phyloP scores from a whole-genome alignment of 1,140 invertebrate species.

The Ephestia elutella region DNA sequence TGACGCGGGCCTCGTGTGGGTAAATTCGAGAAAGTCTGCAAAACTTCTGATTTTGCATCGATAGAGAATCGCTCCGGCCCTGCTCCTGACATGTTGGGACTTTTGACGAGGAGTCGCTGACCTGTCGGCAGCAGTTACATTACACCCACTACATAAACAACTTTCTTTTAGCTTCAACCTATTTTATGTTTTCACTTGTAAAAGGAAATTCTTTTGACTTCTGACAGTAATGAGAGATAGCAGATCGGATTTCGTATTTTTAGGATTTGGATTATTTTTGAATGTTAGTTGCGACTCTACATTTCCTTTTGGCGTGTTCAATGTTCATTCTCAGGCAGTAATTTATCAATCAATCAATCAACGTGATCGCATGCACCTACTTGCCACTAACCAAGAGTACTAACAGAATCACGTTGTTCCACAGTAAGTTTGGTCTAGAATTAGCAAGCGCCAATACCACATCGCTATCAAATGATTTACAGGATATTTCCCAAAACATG shows the following conservation, averaged over 20 bases:
- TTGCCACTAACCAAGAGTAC: neutral
- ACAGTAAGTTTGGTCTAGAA: neutral
- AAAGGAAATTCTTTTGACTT: too few species aligned
- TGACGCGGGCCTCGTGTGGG: neutral
- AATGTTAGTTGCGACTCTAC: too few species aligned
- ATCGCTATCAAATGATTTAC: neutral
- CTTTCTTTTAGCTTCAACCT: too few species aligned
- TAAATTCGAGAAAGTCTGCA: neutral
- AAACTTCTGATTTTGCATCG: slow-evolving; percentile 4
- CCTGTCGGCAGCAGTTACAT: neutral
- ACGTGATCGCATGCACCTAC: neutral
- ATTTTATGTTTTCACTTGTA: too few species aligned
- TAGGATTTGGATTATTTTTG: too few species aligned
- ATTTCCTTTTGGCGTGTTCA: too few species aligned
- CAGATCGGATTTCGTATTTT: too few species aligned
- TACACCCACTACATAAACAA: neutral
- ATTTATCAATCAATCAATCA: too few species aligned
- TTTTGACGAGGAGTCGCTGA: neutral
- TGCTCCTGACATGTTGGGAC: neutral
- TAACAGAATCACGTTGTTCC: neutral
- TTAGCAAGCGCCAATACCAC: neutral
- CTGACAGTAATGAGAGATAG: too few species aligned
- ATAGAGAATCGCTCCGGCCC: neutral
- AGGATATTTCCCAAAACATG: slow-evolving; percentile 1
- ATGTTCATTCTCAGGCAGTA: too few species aligned